These are phyloP conservation scores for Platysteira castanea DNA, from an alignment of 2,113 vertebrate species.

Conservation along the genomic window DNA sequence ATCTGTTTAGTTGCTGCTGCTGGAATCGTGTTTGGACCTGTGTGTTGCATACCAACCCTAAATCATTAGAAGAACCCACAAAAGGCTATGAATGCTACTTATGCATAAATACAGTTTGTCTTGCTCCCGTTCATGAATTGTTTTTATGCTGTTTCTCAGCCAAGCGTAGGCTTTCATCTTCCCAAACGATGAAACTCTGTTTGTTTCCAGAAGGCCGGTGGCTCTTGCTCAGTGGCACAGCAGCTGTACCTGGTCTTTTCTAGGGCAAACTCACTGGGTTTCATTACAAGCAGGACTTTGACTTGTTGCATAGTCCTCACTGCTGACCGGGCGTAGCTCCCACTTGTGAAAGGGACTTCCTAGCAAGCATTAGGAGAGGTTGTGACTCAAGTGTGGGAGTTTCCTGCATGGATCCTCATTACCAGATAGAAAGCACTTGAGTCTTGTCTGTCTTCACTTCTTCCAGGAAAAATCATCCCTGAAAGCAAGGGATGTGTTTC, in stretches of 20 bases:
- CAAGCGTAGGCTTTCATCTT: constrained; percentile 19
- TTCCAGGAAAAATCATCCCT: background rate
- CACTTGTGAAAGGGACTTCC: background rate
- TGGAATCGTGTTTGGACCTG: background rate
- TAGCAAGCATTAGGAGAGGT: background rate
- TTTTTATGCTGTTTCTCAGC: background rate
- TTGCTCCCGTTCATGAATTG: background rate
- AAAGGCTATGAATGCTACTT: background rate
- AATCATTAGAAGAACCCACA: constrained; percentile 1
- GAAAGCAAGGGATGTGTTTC: constrained; percentile 6
- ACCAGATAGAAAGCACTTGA: background rate
- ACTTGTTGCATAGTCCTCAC: background rate
- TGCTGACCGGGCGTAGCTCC: background rate
- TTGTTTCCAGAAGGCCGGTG: background rate
- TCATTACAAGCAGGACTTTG: background rate
- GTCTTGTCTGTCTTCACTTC: background rate
- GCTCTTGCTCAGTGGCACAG: background rate
- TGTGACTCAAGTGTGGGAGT: background rate
- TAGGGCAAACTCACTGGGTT: background rate
- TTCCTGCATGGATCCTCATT: background rate
- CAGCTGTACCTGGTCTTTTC: background rate
- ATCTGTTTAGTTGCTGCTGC: background rate
- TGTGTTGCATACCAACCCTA: constrained; percentile 17
- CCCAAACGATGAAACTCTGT: background rate
- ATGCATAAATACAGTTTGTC: background rate